Conservation (phyloP, 30 jellyfish, hydroid and myxozoan species). For the Morbakka virulenta region DNA sequence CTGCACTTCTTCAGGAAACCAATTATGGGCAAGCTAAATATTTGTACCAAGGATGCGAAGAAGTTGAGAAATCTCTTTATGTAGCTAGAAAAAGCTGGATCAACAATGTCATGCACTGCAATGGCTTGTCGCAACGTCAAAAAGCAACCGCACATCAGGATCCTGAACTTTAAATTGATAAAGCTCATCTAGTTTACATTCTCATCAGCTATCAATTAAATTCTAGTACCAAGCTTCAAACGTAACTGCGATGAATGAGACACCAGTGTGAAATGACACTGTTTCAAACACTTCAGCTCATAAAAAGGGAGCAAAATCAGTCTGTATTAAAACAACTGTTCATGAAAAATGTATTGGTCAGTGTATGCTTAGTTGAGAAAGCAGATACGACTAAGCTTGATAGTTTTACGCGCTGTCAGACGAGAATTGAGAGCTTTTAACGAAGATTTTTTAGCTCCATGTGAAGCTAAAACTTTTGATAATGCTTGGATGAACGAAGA, state of each 20-base stretch:
- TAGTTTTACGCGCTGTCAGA: neutral
- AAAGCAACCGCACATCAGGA: neutral
- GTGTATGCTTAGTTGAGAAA: neutral
- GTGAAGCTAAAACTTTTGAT: neutral
- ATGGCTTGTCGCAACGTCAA: neutral
- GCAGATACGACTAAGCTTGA: neutral
- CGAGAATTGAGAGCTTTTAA: neutral
- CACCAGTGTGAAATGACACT: neutral
- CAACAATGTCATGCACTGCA: neutral
- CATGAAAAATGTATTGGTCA: neutral
- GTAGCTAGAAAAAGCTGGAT: neutral
- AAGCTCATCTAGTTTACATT: no score
- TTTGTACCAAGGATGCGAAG: neutral
- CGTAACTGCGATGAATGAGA: neutral
- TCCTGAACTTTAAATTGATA: neutral
- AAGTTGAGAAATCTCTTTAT: neutral
- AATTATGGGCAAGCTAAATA: neutral
- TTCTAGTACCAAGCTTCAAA: neutral
- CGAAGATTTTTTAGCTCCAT: neutral
- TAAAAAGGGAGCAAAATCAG: neutral
- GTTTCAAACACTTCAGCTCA: neutral
- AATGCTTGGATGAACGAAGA: neutral
- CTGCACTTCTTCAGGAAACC: neutral
- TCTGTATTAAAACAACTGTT: neutral
- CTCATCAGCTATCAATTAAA: no score